phyloP scores from a whole-genome alignment of 2,888 invertebrate species.

The Pollenia amentaria region DNA sequence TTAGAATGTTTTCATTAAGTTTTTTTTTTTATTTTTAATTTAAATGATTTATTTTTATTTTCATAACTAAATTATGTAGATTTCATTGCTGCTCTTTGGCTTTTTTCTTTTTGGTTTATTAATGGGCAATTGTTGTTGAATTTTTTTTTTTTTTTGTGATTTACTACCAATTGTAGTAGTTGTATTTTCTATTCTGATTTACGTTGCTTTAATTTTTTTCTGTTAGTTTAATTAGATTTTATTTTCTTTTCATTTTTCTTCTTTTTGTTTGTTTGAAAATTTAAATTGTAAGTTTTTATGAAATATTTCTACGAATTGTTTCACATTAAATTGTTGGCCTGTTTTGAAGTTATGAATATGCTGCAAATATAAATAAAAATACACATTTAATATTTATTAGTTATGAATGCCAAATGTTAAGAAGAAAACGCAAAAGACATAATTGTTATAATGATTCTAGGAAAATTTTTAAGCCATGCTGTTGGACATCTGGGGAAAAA shows the following conservation, averaged over 20 bases:
- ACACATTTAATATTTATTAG: constrained; percentile 45
- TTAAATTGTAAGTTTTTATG: not conserved
- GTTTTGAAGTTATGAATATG: not conserved
- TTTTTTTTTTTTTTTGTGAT: constrained; percentile 26
- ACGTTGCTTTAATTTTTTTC: not conserved
- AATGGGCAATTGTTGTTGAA: constrained; percentile 29
- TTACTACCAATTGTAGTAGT: not conserved
- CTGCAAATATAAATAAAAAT: constrained; percentile 47
- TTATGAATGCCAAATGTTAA: constrained; percentile 9
- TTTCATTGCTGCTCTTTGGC: constrained; percentile 34
- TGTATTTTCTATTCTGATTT: constrained; percentile 23
- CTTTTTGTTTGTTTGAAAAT: constrained; percentile 1
- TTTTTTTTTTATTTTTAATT: constrained; percentile 5
- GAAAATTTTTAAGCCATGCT: not conserved
- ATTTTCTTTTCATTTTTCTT: not conserved
- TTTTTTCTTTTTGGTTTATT: constrained; percentile 21
- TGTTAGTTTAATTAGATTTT: constrained; percentile 37
- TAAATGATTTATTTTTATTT: constrained; percentile 10
- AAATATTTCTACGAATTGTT: constrained; percentile 5
- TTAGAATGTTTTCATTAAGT: not conserved
- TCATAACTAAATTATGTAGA: constrained; percentile 19
- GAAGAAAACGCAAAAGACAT: constrained; percentile 1
- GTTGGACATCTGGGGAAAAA: constrained; percentile 15
- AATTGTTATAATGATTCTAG: constrained; percentile 5
- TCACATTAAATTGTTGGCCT: constrained; percentile 2